Evolutionary conservation across 2,888 invertebrate genomes (phyloP).

Genomic region (Megastigmus dorsalis): DNA sequence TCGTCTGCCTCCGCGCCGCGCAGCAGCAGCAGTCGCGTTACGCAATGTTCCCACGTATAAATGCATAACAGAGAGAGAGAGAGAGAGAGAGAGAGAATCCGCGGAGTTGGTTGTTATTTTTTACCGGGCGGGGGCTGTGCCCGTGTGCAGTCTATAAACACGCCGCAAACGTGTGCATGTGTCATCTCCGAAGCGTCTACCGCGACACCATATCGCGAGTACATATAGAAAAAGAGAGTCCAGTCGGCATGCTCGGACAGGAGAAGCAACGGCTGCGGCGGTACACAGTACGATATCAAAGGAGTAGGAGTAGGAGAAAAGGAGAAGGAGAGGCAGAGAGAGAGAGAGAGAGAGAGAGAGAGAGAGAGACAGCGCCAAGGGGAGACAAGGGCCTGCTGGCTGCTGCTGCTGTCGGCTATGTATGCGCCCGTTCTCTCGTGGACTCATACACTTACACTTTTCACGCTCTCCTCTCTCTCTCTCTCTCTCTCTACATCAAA

Average conservation of each 20-base stretch:
- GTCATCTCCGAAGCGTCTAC: too few species aligned
- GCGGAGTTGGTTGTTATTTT: too few species aligned
- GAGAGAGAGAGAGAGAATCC: too few species aligned
- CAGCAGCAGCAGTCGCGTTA: conserved; percentile 60
- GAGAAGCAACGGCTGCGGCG: neutral
- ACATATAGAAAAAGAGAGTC: too few species aligned
- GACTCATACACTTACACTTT: conserved; percentile 52
- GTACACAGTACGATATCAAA: too few species aligned
- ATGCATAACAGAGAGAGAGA: conserved; percentile 64
- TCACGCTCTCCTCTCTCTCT: conserved; percentile 50
- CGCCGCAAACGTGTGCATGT: too few species aligned
- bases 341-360: neutral
- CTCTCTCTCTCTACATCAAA: too few species aligned
- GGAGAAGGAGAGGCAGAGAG: conserved; percentile 45
- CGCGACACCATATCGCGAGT: too few species aligned
- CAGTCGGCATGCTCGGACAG: too few species aligned
- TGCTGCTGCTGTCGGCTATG: neutral
- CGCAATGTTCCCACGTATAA: conserved; percentile 72
- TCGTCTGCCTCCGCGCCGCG: conserved; percentile 58
- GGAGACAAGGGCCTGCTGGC: neutral
- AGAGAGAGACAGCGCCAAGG: neutral
- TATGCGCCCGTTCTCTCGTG: too few species aligned
- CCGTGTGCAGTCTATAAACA: neutral
- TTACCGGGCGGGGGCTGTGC: neutral
- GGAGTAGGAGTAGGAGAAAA: conserved; percentile 1